phyloP scores from a whole-genome alignment of 2,113 vertebrate species.

The Hemiscyllium ocellatum region DNA sequence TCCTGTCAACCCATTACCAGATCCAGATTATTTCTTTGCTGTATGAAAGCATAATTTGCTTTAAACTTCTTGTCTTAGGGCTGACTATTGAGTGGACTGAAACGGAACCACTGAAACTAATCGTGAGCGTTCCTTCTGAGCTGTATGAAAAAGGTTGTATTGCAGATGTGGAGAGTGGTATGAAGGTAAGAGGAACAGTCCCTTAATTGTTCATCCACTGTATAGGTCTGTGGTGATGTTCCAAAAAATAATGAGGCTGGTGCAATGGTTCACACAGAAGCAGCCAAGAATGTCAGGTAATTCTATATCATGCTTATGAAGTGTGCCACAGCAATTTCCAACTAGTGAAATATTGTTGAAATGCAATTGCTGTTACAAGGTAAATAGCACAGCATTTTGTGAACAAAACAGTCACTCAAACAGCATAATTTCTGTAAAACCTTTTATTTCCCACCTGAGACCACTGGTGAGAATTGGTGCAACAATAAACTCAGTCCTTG shows the following conservation, averaged over 20 bases:
- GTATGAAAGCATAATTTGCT: background rate
- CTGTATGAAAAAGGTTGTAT: constrained; percentile 86
- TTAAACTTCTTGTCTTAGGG: constrained; percentile 60
- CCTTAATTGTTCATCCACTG: background rate
- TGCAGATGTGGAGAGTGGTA: constrained; percentile 77
- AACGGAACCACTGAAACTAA: constrained; percentile 72
- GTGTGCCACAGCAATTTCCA: background rate
- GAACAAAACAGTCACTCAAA: background rate
- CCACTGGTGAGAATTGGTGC: background rate
- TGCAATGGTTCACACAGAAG: background rate
- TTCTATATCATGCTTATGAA: background rate
- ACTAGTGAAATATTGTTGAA: background rate
- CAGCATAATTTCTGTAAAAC: background rate
- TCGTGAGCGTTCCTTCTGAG: constrained; percentile 78
- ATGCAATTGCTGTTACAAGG: background rate
- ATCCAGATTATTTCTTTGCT: background rate
- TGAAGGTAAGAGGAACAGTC: constrained; percentile 61
- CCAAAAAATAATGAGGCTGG: background rate
- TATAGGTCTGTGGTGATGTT: background rate
- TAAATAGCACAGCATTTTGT: background rate
- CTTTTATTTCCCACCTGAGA: background rate
- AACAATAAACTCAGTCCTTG: background rate
- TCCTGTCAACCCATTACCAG: constrained; percentile 10
- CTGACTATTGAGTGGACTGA: constrained; percentile 86
- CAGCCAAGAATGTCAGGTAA: background rate